Base-by-base conservation (phyloP, 2,113 vertebrate species). In the Halichoerus grypus region DNA sequence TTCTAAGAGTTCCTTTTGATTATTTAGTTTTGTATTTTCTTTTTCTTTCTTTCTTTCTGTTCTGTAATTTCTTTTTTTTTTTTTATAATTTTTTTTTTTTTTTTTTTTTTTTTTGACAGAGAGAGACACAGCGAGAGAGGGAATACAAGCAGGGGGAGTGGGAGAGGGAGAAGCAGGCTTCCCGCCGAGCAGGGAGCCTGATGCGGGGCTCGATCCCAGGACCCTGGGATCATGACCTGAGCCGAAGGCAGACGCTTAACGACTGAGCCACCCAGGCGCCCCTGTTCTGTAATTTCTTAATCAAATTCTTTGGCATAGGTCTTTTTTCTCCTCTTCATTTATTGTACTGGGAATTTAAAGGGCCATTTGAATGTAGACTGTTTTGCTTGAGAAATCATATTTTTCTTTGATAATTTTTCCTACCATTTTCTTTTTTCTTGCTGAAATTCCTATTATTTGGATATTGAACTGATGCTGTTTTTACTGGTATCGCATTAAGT, bases 391-490 rank as follows among this genome's bases (percentile, higher is more conserved):
- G 74, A 81, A 93, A 85, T 61, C 61, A 26, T 82, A 59, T 53
- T 90, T 86, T 88, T 87, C 61, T 97, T 80, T 91, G 69, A 71
- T 87, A 42, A 74, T 36, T 84, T 96, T 59, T 61, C 49, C 81
- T 61, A 53, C 26, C 72, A 74, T 80, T 94, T 90, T 89, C 19
- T 94, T 94, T n/a, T 4, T 80, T 82, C 89, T 76, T 96, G 94
- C 92, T 97, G 90, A 86, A 96, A 82, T 97, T 79, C 49, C 91
- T 71, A 55, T 95, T 93, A 63, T 61, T 83, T 91, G 49, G 39
- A 49, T 92, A 18, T 94, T 89, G 79, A 87, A 83, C 53, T 79
- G 87, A 83, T 95, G 59, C 53, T 86, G 33, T 96, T 91, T 96
- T 96, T 96, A 65, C 53, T 88, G 24, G n/a, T 36, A 88, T 92